A percentile compares a stretch with the other conserved stretches of the same genome.
Evolutionary conservation across 2,888 invertebrate genomes (phyloP).

Genomic region (Drosophila paramelanica): DNA sequence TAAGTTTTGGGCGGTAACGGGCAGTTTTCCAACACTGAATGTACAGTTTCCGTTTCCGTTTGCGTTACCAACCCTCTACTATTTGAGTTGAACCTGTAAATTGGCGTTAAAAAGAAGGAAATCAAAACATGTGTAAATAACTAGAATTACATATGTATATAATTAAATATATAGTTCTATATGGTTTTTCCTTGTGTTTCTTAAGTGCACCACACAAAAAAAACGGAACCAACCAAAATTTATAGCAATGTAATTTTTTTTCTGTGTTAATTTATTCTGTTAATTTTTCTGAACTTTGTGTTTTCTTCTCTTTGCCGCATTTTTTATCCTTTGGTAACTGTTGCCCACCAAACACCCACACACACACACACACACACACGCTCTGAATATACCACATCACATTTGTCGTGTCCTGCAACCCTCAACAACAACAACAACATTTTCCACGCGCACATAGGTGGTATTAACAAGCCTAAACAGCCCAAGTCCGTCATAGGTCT

Average conservation of each 20-base stretch:
- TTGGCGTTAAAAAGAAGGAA: constrained; percentile 22
- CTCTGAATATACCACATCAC: constrained; percentile 1
- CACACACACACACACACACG: constrained; percentile 16
- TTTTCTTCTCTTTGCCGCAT: constrained; percentile 74
- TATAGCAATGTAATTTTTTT: constrained; percentile 36
- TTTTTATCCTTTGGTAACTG: constrained; percentile 72
- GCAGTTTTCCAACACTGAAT: constrained; percentile 37
- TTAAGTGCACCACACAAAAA: constrained; percentile 44
- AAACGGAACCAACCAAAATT: constrained; percentile 11
- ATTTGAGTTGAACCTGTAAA: constrained; percentile 30
- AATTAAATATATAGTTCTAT: constrained; percentile 23
- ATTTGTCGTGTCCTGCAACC: constrained; percentile 38
- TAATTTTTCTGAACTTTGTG: constrained; percentile 64
- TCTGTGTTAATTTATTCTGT: constrained; percentile 56
- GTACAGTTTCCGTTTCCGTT: constrained; percentile 33
- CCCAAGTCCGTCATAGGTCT: constrained; percentile 95
- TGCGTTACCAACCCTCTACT: constrained; percentile 21
- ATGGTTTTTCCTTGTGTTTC: constrained; percentile 43
- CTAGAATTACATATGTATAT: constrained; percentile 31
- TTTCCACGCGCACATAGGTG: constrained; percentile 86
- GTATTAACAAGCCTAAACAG: constrained; percentile 93
- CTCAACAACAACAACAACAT: constrained; percentile 17
- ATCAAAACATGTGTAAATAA: constrained; percentile 33
- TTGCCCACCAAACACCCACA: constrained; percentile 52
- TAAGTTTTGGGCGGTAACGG: constrained; percentile 7